These are phyloP conservation scores for Sminthopsis crassicaudata DNA, from an alignment of 2,113 vertebrate genomes.

Conservation along the genomic window DNA sequence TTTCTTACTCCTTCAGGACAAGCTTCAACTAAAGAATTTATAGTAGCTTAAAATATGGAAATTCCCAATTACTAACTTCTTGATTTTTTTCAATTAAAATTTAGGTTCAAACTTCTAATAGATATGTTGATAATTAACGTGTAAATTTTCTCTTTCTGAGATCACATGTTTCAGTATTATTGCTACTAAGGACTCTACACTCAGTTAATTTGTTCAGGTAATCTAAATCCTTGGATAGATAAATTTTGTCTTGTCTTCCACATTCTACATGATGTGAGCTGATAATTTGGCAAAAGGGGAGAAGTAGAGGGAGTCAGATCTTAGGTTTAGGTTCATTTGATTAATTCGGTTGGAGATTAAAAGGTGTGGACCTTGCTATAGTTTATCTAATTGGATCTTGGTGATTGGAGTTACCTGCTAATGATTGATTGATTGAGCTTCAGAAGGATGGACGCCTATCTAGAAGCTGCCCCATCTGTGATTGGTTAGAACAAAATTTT, in stretches of 20 bases:
- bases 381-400: background rate
- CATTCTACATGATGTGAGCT: background rate
- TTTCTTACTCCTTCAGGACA: background rate
- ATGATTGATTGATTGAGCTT: background rate
- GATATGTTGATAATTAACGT: background rate
- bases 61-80: background rate
- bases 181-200: background rate
- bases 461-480: background rate
- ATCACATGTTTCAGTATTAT: background rate
- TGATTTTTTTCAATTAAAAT: background rate
- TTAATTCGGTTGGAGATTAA: background rate
- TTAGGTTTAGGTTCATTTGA: background rate
- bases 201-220: background rate
- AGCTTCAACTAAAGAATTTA: background rate
- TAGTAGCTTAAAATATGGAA: background rate
- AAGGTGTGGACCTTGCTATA: background rate
- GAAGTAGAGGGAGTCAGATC: background rate
- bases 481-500: background rate
- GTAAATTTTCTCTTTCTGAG: background rate
- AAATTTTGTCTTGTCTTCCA: background rate
- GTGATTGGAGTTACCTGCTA: background rate
- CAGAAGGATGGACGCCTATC: background rate
- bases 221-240: background rate
- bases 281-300: background rate
- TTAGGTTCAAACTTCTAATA: background rate